phyloP scores from a whole-genome alignment of 2,888 invertebrate genomes.

The Amblyjoppa proteus region DNA sequence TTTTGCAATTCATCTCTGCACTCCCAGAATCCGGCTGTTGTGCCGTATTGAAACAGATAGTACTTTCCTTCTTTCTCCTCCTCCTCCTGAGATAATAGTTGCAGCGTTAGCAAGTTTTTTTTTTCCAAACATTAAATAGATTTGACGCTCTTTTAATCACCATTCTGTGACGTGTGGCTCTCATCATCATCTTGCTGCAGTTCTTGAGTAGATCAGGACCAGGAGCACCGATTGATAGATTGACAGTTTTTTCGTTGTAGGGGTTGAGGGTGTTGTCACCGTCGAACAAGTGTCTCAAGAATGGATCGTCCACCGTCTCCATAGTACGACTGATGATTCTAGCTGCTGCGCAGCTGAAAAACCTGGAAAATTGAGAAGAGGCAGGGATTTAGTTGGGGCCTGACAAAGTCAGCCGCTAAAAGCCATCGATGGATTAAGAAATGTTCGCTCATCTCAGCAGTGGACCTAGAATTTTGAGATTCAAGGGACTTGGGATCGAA shows the following conservation, averaged over 20 bases:
- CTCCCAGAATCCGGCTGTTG: conserved; percentile 85
- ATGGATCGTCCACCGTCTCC: conserved; percentile 74
- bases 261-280: conserved; percentile 84
- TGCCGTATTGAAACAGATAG: conserved; percentile 87
- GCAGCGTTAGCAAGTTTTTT: background rate
- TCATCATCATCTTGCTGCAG: conserved; percentile 84
- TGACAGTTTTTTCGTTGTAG: conserved; percentile 84
- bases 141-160: conserved; percentile 71
- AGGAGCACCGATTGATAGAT: conserved; percentile 86
- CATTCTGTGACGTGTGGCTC: conserved; percentile 86
- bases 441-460: too few relatives aligned
- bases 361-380: too few relatives aligned
- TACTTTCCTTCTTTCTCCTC: conserved; percentile 82
- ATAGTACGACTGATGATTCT: conserved; percentile 25
- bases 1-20: conserved; percentile 85
- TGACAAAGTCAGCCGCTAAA: too few relatives aligned
- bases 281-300: conserved; percentile 86
- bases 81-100: conserved; percentile 75
- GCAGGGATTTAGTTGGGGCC: too few relatives aligned
- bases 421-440: too few relatives aligned
- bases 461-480: too few relatives aligned
- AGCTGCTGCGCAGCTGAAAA: too few relatives aligned
- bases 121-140: background rate
- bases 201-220: conserved; percentile 86
- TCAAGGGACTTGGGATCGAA: too few relatives aligned